Conservation (phyloP, 2,888 invertebrate species). For the Zeuzera pyrina region DNA sequence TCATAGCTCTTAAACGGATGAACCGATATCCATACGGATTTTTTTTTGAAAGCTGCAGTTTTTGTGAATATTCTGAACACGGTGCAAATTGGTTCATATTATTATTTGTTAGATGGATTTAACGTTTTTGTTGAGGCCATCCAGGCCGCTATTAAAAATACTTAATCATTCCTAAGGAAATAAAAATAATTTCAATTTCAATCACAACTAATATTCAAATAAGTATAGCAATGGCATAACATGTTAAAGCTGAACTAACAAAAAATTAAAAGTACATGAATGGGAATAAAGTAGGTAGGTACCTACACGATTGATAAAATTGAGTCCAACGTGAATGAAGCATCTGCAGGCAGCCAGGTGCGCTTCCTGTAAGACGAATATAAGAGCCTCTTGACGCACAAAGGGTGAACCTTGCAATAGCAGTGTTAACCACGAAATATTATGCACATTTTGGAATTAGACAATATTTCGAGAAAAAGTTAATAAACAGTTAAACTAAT, state of each 20-base stretch:
- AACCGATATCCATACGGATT: no score
- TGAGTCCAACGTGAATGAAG: slow-evolving; percentile 49
- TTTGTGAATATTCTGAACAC: no score
- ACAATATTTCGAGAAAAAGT: background rate
- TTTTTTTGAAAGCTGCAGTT: no score
- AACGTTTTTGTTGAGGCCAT: no score
- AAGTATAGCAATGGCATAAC: slow-evolving; percentile 1
- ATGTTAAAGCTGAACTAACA: slow-evolving; percentile 8
- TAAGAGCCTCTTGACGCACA: slow-evolving; percentile 31
- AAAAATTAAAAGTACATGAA: slow-evolving; percentile 50
- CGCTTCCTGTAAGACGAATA: slow-evolving; percentile 27
- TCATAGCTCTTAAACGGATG: no score
- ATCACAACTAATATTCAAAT: slow-evolving; percentile 6
- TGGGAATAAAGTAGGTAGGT: slow-evolving; percentile 39
- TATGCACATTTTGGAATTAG: no score
- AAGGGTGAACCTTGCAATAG: slow-evolving; percentile 28
- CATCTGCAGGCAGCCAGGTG: slow-evolving; percentile 60
- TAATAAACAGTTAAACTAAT: background rate
- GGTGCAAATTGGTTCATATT: no score
- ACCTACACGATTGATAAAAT: slow-evolving; percentile 64
- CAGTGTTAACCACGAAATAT: no score
- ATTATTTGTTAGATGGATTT: no score
- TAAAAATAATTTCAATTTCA: no score
- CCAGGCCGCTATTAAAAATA: no score
- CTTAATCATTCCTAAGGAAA: no score